A percentile compares a stretch with the other conserved stretches of the same genome.
phyloP scores from a whole-genome alignment of 1,140 invertebrate genomes.

The Atta texana region DNA sequence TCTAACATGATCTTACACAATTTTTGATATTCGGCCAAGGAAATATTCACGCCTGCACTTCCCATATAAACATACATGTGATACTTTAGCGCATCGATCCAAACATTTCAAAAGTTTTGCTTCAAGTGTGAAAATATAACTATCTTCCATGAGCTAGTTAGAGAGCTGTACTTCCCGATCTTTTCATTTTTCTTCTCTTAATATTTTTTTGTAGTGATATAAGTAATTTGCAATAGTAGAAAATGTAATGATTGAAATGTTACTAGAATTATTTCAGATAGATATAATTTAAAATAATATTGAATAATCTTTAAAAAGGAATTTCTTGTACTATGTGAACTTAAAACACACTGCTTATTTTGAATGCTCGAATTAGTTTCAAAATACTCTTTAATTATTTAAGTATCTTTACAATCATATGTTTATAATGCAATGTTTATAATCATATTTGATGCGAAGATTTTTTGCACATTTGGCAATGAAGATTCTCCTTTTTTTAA shows the following conservation, averaged over 20 bases:
- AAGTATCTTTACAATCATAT: background rate
- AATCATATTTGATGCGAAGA: background rate
- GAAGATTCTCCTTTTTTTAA: background rate
- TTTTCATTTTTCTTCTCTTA: background rate
- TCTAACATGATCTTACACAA: constrained; percentile 22
- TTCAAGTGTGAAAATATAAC: background rate
- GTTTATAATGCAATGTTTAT: too few species aligned
- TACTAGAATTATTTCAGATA: background rate
- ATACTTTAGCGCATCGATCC: background rate
- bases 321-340: background rate
- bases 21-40: constrained; percentile 25
- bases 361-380: background rate
- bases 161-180: background rate
- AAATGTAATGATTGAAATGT: background rate
- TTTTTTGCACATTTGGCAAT: background rate
- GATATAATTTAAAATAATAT: background rate
- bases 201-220: background rate
- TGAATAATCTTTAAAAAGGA: background rate
- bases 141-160: constrained; percentile 6
- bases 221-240: background rate
- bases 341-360: background rate
- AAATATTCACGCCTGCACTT: constrained; percentile 5
- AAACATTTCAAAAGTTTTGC: background rate
- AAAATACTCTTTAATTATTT: background rate
- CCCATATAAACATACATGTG: background rate